phyloP scores from a whole-genome alignment of 1,140 invertebrate genomes.

The Temnothorax nylanderi region DNA sequence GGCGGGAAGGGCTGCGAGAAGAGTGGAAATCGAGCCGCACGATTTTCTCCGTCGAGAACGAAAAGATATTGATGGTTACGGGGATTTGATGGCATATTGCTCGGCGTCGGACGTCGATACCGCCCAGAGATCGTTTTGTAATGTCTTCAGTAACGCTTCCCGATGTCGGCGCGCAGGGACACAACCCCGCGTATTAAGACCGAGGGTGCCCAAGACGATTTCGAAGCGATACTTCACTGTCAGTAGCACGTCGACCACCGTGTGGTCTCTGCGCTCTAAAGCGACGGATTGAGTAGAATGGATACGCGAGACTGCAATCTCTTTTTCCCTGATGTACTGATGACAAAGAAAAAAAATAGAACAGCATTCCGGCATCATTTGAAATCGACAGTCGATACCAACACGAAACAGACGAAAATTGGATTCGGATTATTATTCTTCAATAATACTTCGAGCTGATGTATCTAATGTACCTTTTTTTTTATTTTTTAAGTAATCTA shows the following conservation, averaged over 20 bases:
- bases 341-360: background rate
- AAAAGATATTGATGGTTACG: slow-evolving; percentile 85
- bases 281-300: slow-evolving; percentile 10
- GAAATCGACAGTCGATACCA: background rate
- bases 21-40: slow-evolving; percentile 61
- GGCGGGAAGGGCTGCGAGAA: slow-evolving; percentile 62
- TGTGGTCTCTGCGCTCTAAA: slow-evolving; percentile 32
- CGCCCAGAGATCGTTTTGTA: slow-evolving; percentile 82
- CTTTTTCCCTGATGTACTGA: background rate
- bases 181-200: slow-evolving; percentile 58
- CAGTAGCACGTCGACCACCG: slow-evolving; percentile 53
- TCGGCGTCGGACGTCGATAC: slow-evolving; percentile 76
- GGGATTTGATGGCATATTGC: slow-evolving; percentile 86
- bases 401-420: background rate
- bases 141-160: slow-evolving; percentile 84
- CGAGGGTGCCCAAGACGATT: slow-evolving; percentile 70
- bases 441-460: background rate
- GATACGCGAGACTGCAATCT: slow-evolving; percentile 26
- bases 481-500: background rate
- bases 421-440: background rate
- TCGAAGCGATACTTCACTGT: slow-evolving; percentile 76
- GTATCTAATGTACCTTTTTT: background rate
- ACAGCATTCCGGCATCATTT: background rate
- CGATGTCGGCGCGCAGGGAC: slow-evolving; percentile 73
- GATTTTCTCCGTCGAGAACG: slow-evolving; percentile 70